A percentile compares a stretch with the other conserved stretches of the same genome.
Conservation (phyloP, 2,888 invertebrate genomes). For the Caenorhabditis japonica region DNA sequence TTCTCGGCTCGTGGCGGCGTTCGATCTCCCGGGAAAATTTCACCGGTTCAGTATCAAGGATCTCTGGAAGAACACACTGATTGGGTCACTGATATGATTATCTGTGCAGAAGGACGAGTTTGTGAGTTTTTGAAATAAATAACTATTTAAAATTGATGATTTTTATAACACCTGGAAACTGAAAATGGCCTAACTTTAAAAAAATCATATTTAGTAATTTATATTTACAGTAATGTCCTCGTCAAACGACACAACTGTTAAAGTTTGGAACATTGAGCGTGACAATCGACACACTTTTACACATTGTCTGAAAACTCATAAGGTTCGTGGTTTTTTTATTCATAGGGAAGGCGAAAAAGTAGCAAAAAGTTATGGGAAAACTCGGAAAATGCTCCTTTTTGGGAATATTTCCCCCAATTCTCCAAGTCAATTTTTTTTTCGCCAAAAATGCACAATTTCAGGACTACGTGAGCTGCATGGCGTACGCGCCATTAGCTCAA, state of each 20-base stretch:
- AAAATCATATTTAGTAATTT: not conserved
- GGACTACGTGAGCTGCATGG: constrained; percentile 96
- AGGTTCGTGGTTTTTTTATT: constrained; percentile 45
- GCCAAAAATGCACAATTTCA: constrained; percentile 60
- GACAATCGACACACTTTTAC: constrained; percentile 88
- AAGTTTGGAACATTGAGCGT: constrained; percentile 92
- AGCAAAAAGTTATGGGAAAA: no score
- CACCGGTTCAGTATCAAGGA: constrained; percentile 84
- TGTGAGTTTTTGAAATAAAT: constrained; percentile 80
- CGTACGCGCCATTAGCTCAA: constrained; percentile 96
- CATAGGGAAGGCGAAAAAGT: no score
- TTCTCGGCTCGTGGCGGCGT: constrained; percentile 50
- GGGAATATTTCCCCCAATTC: no score
- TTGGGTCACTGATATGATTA: constrained; percentile 98
- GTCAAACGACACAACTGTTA: constrained; percentile 98
- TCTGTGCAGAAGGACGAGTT: constrained; percentile 96
- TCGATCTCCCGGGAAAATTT: constrained; percentile 34
- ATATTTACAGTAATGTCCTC: constrained; percentile 90
- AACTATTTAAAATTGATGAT: not conserved
- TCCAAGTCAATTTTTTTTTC: not conserved
- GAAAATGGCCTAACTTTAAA: no score
- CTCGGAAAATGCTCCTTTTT: not conserved
- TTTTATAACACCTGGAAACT: not conserved
- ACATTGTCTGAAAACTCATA: constrained; percentile 96
- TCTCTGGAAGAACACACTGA: constrained; percentile 99